Evolutionary conservation across 2,888 invertebrate genomes (phyloP), one percentile per base, ranked within the genome.

Genomic region (Suillia variegata): DNA sequence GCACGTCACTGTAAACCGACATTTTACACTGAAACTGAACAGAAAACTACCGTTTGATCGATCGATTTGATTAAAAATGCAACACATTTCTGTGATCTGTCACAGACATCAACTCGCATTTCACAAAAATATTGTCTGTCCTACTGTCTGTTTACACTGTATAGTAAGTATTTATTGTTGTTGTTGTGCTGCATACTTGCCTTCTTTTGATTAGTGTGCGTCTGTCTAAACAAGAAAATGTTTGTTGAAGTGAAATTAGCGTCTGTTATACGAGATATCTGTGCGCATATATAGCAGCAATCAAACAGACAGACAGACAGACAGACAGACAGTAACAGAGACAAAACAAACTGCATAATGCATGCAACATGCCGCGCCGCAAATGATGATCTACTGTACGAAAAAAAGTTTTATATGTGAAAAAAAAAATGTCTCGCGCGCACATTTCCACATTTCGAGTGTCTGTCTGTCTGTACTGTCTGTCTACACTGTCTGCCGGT

Each of bases 1-100:
- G n/a, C n/a, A n/a, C n/a, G n/a, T n/a, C n/a, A n/a, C n/a, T n/a
- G n/a, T n/a, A n/a, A n/a, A n/a, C n/a, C n/a, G n/a, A n/a, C n/a
- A n/a, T n/a, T n/a, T n/a, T n/a, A n/a, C n/a, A n/a, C n/a, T n/a
- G n/a, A n/a, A n/a, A n/a, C n/a, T n/a, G n/a, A n/a, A 26, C 26
- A 10, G 10, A 26, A 75, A 75, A 75, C 75, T 77, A 75, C 77
- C 77, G 74, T 75, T 77, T 77, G 77, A 77, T 77, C 76, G 78
- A 79, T 77, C 71, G 76, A 67, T 78, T 78, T 77, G 79, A 79
- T 78, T 79, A 75, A 70, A 77, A 78, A 75, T 77, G 76, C 77
- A 79, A 75, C 78, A 75, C 71, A 77, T 76, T 75, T 72, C 72
- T 75, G 70, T 75, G 77, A 78, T 78, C 77, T 77, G 76, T 77